Evolutionary conservation across 2,888 invertebrate species (phyloP).

Genomic region (Neocrepidodera transversa): DNA sequence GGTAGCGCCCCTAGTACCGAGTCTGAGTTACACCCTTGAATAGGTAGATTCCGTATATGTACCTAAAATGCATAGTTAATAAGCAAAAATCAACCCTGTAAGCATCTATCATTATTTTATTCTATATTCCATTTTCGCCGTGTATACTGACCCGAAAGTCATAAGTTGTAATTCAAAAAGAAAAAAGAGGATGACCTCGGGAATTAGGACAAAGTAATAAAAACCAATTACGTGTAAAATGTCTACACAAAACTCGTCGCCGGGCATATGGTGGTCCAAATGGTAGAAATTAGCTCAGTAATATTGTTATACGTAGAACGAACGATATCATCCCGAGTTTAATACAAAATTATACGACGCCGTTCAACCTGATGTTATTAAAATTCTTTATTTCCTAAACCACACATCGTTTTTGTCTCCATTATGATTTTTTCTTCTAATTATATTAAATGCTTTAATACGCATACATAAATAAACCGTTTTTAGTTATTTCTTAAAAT

Average conservation of each 20-base stretch:
- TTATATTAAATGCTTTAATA: too few species aligned
- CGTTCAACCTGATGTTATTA: constrained; percentile 18
- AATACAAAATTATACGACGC: constrained; percentile 16
- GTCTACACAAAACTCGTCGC: constrained; percentile 32
- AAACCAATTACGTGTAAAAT: constrained; percentile 38
- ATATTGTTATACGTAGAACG: constrained; percentile 27
- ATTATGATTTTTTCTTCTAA: too few species aligned
- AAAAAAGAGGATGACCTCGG: constrained; percentile 38
- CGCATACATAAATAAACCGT: too few species aligned
- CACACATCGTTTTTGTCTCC: constrained; percentile 13
- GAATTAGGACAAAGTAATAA: constrained; percentile 34
- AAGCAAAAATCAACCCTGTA: too few species aligned
- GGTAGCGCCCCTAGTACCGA: too few species aligned
- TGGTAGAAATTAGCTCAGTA: constrained; percentile 29
- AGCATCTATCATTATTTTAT: too few species aligned
- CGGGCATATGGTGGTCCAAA: constrained; percentile 28
- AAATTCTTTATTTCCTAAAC: constrained; percentile 14
- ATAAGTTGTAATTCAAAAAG: constrained; percentile 21
- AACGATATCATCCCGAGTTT: constrained; percentile 22
- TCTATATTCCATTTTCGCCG: neutral
- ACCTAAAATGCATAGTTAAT: too few species aligned
- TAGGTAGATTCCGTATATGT: too few species aligned
- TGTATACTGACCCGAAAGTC: neutral
- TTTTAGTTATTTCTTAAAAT: too few species aligned
- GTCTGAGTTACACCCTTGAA: too few species aligned